A percentile compares a stretch with the other conserved stretches of the same genome.
phyloP scores from a whole-genome alignment of 2,113 vertebrate species.

The Daphoenositta chrysoptera region DNA sequence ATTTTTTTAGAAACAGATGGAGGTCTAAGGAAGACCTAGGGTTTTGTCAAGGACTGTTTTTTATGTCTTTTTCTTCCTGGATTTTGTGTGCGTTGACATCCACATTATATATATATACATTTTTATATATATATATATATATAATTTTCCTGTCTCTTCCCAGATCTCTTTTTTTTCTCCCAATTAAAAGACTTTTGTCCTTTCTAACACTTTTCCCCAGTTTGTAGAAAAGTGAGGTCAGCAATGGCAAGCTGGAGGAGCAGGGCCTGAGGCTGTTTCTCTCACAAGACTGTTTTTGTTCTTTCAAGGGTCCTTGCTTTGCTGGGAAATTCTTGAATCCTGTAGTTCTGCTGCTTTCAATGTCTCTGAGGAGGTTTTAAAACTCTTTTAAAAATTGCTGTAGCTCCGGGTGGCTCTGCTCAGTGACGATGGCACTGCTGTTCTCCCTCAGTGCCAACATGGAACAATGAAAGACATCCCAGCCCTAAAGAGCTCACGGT shows the following conservation, averaged over 20 bases:
- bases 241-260: rapidly evolving
- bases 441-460: neutral
- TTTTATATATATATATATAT: rapidly evolving
- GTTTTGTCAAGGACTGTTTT: neutral
- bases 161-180: neutral
- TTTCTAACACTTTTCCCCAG: neutral
- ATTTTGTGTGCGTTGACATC: neutral
- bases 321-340: neutral
- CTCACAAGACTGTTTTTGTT: neutral
- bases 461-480: neutral
- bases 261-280: neutral
- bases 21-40: neutral
- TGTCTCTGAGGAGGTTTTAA: neutral
- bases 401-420: neutral
- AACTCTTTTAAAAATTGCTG: neutral
- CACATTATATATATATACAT: too few species aligned
- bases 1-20: neutral
- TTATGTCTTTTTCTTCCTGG: neutral
- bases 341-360: neutral
- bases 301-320: neutral
- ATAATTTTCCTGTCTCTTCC: neutral
- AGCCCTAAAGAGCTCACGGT: neutral
- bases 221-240: neutral
- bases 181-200: neutral
- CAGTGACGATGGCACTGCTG: neutral